Evolutionary conservation across 2,888 invertebrate genomes (phyloP).

Genomic region (Rotaria socialis): DNA sequence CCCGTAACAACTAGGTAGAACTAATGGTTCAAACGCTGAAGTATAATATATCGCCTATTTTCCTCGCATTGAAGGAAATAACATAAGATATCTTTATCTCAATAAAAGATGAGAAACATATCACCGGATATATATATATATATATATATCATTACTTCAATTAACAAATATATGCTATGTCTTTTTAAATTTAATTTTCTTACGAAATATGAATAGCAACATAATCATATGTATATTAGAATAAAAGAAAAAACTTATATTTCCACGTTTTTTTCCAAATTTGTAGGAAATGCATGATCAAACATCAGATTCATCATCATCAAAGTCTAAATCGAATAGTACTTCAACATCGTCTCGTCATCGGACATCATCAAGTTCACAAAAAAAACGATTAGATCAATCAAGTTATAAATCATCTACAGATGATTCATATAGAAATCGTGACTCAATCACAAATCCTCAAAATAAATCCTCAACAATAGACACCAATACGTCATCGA

Average conservation of each 20-base stretch:
- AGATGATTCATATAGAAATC: neutral
- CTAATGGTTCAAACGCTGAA: no score
- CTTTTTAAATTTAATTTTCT: no score
- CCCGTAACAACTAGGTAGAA: no score
- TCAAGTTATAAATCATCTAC: neutral
- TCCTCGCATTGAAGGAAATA: no score
- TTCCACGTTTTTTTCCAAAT: neutral
- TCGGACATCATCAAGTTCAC: neutral
- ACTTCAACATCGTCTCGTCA: neutral
- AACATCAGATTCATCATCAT: neutral
- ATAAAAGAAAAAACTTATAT: neutral
- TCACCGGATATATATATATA: no score
- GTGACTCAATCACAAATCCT: neutral
- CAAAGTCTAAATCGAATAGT: neutral
- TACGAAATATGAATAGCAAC: no score
- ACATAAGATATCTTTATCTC: no score
- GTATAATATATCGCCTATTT: no score
- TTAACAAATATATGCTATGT: no score
- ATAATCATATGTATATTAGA: no score
- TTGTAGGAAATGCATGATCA: conserved; percentile 11
- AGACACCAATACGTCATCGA: neutral
- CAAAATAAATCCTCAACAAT: neutral
- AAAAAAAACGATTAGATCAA: neutral
- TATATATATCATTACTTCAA: no score
- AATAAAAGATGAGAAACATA: no score